Evolutionary conservation across 2,888 invertebrate genomes (phyloP).

Genomic region (Philaethria dido): DNA sequence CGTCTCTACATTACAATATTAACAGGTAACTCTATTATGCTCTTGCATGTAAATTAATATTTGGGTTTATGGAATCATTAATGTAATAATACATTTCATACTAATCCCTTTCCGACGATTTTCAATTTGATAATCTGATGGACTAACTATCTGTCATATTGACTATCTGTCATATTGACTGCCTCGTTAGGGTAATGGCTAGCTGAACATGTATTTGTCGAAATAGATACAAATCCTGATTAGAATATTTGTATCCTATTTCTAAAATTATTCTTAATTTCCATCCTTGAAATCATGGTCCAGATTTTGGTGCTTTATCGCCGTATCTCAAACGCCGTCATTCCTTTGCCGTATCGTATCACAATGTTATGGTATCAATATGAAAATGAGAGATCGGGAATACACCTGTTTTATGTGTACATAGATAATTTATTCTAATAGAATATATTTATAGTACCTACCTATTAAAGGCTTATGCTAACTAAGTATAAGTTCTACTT

Average conservation of each 20-base stretch:
- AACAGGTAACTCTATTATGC: conserved; percentile 9
- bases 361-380: background rate
- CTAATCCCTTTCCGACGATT: conserved; percentile 2
- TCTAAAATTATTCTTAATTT: no score
- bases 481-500: no score
- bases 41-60: conserved; percentile 10
- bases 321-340: background rate
- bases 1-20: background rate
- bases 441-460: background rate
- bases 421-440: no score
- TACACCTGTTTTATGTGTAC: background rate
- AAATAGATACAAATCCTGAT: background rate
- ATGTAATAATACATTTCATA: conserved; percentile 2
- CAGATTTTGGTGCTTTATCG: no score
- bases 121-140: conserved; percentile 14
- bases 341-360: background rate
- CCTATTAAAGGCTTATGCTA: background rate
- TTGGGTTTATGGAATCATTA: conserved; percentile 6
- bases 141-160: background rate
- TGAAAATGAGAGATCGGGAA: background rate
- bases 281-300: no score
- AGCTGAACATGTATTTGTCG: background rate
- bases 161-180: no score
- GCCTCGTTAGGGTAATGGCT: conserved; percentile 4
- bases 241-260: background rate